Conservation (phyloP, 2,888 invertebrate species). For the Parasteatoda lunata region DNA sequence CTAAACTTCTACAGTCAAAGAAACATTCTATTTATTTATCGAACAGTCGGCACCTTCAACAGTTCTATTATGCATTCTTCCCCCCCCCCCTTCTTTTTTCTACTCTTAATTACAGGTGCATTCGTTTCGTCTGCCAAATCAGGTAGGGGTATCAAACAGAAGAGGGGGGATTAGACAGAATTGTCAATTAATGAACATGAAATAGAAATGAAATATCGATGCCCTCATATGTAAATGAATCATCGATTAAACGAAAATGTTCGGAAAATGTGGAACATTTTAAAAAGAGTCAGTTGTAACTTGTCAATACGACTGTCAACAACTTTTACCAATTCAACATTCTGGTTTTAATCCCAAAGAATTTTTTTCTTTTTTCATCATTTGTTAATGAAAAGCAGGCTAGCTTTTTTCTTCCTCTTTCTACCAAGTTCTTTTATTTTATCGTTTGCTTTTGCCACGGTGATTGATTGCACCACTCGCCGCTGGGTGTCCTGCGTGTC, state of each 20-base stretch:
- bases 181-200: slow-evolving; percentile 5
- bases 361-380: background rate
- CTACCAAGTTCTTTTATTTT: background rate
- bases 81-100: background rate
- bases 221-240: background rate
- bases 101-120: background rate
- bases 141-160: background rate
- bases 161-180: background rate
- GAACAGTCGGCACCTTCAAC: background rate
- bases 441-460: background rate
- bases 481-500: background rate
- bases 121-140: background rate
- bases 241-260: background rate
- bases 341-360: too few relatives aligned
- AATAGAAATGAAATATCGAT: slow-evolving; percentile 3
- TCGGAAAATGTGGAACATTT: background rate
- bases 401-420: background rate
- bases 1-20: too few relatives aligned
- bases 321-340: too few relatives aligned
- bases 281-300: too few relatives aligned
- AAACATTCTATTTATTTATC: background rate
- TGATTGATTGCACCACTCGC: slow-evolving; percentile 3
- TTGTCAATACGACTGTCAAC: too few relatives aligned
- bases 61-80: background rate
- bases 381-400: background rate